Percentiles rank a stretch among this genome's conserved stretches.
Evolutionary conservation across 1,140 invertebrate species (phyloP).

Genomic region (Papilio machaon): DNA sequence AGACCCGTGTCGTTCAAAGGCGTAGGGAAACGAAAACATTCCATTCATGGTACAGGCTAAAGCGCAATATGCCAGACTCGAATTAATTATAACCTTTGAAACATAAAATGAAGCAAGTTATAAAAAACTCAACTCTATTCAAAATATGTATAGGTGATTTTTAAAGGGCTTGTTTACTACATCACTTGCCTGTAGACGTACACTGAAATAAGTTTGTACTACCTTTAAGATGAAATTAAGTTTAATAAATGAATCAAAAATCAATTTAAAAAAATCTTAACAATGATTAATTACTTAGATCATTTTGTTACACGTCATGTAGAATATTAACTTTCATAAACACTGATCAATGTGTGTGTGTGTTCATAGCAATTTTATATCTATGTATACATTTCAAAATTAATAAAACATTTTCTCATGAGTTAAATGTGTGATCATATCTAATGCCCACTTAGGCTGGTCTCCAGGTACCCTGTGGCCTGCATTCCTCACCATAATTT

Average conservation of each 20-base stretch:
- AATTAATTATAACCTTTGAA: slow-evolving; percentile 40
- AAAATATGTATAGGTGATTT: slow-evolving; percentile 14
- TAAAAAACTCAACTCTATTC: slow-evolving; percentile 31
- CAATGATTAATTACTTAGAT: not conserved
- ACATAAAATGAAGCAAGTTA: slow-evolving; percentile 37
- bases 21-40: slow-evolving; percentile 30
- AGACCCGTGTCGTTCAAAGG: slow-evolving; percentile 27
- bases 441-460: slow-evolving; percentile 89
- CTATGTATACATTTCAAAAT: not conserved
- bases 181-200: not conserved
- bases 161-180: slow-evolving; percentile 14
- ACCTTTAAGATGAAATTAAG: not conserved
- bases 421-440: slow-evolving; percentile 90
- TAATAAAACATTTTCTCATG: slow-evolving; percentile 80
- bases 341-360: not conserved
- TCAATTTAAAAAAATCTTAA: not conserved
- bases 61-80: slow-evolving; percentile 35
- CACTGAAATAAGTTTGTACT: not conserved
- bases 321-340: not conserved
- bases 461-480: slow-evolving; percentile 93
- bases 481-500: slow-evolving; percentile 91
- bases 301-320: not conserved
- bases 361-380: not conserved
- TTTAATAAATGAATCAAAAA: not conserved
- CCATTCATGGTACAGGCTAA: slow-evolving; percentile 14